Conservation (phyloP, 2,113 vertebrate genomes). For the Ardeotis arabs region DNA sequence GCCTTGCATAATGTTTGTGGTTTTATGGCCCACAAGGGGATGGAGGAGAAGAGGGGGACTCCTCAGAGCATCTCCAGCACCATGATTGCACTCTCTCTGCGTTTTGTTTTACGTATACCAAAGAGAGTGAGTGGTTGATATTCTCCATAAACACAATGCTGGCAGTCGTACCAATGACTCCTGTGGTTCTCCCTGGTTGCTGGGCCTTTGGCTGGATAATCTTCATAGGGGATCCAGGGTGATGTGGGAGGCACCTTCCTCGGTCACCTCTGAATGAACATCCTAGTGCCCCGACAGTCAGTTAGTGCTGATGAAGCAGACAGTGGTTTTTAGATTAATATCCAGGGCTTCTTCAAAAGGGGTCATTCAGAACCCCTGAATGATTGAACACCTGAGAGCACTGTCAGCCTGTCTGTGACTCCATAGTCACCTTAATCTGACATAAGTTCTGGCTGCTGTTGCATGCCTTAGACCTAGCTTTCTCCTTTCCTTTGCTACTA, state of each 20-base stretch:
- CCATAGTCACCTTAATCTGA: background rate
- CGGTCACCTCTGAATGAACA: background rate
- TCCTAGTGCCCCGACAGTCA: background rate
- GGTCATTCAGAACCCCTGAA: background rate
- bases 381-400: fast-evolving
- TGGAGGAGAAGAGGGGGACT: background rate
- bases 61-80: background rate
- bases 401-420: background rate
- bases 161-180: background rate
- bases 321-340: background rate
- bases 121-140: fast-evolving
- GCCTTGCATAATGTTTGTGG: background rate
- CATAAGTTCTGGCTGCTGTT: background rate
- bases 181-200: background rate
- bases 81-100: background rate
- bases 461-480: background rate
- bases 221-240: background rate
- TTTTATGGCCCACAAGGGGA: background rate
- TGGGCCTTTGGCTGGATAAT: background rate
- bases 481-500: background rate
- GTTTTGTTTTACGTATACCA: background rate
- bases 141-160: background rate
- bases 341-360: background rate
- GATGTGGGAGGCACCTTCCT: background rate
- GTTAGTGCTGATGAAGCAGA: background rate